A percentile compares a stretch with the other conserved stretches of the same genome.
phyloP scores from a whole-genome alignment of 2,888 invertebrate species.

The Tiliacea citrago region DNA sequence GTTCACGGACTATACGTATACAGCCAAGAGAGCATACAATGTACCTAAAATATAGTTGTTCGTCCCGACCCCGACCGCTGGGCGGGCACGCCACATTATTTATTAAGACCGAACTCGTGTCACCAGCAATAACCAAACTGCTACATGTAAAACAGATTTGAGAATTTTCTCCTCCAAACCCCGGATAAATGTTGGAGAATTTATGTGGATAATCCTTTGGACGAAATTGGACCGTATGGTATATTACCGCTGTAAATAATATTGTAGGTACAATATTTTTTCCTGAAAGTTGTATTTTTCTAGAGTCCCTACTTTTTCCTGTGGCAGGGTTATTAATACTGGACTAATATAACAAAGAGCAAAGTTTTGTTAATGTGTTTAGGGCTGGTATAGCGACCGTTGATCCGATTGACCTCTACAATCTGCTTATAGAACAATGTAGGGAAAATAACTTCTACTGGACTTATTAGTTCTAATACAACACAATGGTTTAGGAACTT shows the following conservation, averaged over 20 bases:
- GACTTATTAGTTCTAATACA: slow-evolving; percentile 2
- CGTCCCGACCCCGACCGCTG: slow-evolving; percentile 59
- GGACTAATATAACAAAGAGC: slow-evolving; percentile 40
- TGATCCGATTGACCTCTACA: slow-evolving; percentile 37
- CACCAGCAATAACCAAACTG: slow-evolving; percentile 66
- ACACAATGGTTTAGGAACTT: slow-evolving; percentile 2
- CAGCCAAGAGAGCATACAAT: slow-evolving; percentile 45
- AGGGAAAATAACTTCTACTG: slow-evolving; percentile 19
- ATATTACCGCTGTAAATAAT: slow-evolving; percentile 37
- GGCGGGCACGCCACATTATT: slow-evolving; percentile 66
- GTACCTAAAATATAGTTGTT: slow-evolving; percentile 61
- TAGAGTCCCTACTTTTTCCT: slow-evolving; percentile 31
- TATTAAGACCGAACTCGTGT: slow-evolving; percentile 69
- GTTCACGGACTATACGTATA: slow-evolving; percentile 32
- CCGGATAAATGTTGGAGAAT: slow-evolving; percentile 45
- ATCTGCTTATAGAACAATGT: slow-evolving; percentile 34
- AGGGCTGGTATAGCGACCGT: slow-evolving; percentile 41
- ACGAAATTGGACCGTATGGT: slow-evolving; percentile 28
- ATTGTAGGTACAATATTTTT: slow-evolving; percentile 34
- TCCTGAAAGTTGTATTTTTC: slow-evolving; percentile 30
- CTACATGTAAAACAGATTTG: slow-evolving; percentile 69
- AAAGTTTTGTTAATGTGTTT: slow-evolving; percentile 45
- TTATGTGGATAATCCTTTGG: slow-evolving; percentile 56
- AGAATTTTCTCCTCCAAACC: slow-evolving; percentile 56
- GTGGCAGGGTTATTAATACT: slow-evolving; percentile 41